These are phyloP conservation scores for Drosophila triauraria DNA, from an alignment of 1,140 invertebrate species.

Conservation along the genomic window DNA sequence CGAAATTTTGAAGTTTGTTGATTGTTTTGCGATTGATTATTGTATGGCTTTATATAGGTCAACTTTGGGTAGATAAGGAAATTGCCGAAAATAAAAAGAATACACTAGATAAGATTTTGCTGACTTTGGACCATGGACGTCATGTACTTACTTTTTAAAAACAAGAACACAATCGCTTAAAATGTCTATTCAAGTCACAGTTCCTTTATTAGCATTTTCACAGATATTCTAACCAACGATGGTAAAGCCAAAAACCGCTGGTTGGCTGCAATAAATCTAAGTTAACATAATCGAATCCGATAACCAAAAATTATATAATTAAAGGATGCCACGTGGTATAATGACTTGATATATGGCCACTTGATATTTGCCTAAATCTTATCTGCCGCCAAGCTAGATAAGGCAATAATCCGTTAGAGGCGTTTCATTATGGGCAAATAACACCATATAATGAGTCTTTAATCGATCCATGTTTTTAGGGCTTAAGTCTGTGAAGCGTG, in stretches of 20 bases:
- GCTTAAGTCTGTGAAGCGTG: not conserved
- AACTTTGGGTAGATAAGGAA: constrained; percentile 6
- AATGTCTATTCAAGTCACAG: not conserved
- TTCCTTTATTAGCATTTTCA: not conserved
- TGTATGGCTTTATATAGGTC: constrained; percentile 20
- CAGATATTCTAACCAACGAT: not conserved
- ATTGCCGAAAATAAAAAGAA: not conserved
- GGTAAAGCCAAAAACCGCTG: not conserved
- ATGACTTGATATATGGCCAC: constrained; percentile 9
- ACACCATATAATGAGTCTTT: constrained; percentile 3
- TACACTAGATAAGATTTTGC: constrained; percentile 10
- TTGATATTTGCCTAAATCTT: constrained; percentile 4
- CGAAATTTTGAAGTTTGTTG: no score
- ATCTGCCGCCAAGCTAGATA: constrained; percentile 22
- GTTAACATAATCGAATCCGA: not conserved
- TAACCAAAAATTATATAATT: constrained; percentile 6
- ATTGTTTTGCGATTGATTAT: not conserved
- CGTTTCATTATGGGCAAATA: constrained; percentile 11
- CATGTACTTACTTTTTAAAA: not conserved
- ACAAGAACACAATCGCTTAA: not conserved
- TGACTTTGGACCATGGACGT: not conserved
- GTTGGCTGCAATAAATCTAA: not conserved
- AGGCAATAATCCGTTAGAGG: not conserved
- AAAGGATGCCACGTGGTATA: constrained; percentile 8
- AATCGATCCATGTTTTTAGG: constrained; percentile 3